Evolutionary conservation across 2,113 vertebrate genomes (phyloP), one percentile per base, ranked within the genome.

Genomic region (Struthio camelus): DNA sequence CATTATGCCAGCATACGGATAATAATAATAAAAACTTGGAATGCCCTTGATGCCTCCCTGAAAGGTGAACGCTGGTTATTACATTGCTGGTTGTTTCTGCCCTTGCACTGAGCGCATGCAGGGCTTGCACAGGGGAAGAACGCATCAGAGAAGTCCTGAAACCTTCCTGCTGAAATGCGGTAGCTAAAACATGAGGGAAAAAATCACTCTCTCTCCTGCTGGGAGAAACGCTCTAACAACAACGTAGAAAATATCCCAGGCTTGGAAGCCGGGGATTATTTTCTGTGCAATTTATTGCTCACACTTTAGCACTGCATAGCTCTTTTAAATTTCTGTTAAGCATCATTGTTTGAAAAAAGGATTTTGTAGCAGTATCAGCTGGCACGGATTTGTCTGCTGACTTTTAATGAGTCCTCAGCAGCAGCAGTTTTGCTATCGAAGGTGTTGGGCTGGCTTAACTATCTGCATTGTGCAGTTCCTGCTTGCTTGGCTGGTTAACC

Each of bases 41-140:
- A 53, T 85, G 85, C 44, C 95, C 95, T 96, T 95, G 94, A 19
- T 92, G 77, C 34, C 67, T 88, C 25, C 53, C 91, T 72, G 67
- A 73, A 91, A 95, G 73, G 90, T 48, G 73, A 87, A 61, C 10
- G n/a, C n/a, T 30, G 30, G 42, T 51, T 46, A 62, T 59, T 93
- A 71, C 32, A 32, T 85, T 30, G 51, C 56, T 66, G 23, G 65
- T 23, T n/a, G 7, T 11, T 59, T 78, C 85, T 86, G 25, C 48
- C 12, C 70, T 79, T 69, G 24, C 70, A 51, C 30, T 40, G 64
- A 88, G 42, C 4, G 5, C 3, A 32, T 42, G 70, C 34, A 24
- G 19, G 34, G 6, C 8, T 46, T 62, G 40, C 65, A 16, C 36
- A 78, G 80, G 19, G 36, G 53, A 50, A 65, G 13, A 50, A 77